phyloP scores from a whole-genome alignment of 1,140 invertebrate genomes.

The Brachionus asplanchnoidis region DNA sequence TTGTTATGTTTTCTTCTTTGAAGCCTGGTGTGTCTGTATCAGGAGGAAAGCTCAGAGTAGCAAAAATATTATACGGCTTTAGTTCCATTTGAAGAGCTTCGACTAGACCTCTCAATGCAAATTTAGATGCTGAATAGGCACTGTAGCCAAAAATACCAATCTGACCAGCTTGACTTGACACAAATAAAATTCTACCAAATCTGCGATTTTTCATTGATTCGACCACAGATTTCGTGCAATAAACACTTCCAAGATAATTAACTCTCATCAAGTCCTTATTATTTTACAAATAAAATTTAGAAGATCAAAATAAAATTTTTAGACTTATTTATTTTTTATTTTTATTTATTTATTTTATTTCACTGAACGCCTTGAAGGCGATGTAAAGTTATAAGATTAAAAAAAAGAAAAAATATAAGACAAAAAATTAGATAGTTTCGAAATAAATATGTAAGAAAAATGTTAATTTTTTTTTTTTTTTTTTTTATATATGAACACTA shows the following conservation, averaged over 20 bases:
- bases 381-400: too few relatives aligned
- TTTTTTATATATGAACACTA: too few relatives aligned
- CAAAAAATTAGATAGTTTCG: too few relatives aligned
- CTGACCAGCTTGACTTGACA: conserved; percentile 82
- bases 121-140: conserved; percentile 86
- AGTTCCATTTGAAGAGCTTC: conserved; percentile 88
- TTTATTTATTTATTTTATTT: too few relatives aligned
- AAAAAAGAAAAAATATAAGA: too few relatives aligned
- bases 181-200: conserved; percentile 60
- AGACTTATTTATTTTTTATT: too few relatives aligned
- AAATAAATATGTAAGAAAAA: too few relatives aligned
- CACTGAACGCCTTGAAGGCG: too few relatives aligned
- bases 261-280: conserved; percentile 27
- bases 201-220: background rate
- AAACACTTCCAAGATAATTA: conserved; percentile 40
- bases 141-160: conserved; percentile 85
- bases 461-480: too few relatives aligned
- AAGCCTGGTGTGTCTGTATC: conserved; percentile 97
- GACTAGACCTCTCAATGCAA: conserved; percentile 85
- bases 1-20: conserved; percentile 72
- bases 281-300: background rate
- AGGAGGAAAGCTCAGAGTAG: conserved; percentile 83
- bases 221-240: conserved; percentile 34
- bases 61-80: conserved; percentile 62
- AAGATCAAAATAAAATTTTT: too few relatives aligned